These are phyloP conservation scores for Intellagama lesueurii DNA, from an alignment of 2,797 vertebrate genomes.

Conservation along the genomic window DNA sequence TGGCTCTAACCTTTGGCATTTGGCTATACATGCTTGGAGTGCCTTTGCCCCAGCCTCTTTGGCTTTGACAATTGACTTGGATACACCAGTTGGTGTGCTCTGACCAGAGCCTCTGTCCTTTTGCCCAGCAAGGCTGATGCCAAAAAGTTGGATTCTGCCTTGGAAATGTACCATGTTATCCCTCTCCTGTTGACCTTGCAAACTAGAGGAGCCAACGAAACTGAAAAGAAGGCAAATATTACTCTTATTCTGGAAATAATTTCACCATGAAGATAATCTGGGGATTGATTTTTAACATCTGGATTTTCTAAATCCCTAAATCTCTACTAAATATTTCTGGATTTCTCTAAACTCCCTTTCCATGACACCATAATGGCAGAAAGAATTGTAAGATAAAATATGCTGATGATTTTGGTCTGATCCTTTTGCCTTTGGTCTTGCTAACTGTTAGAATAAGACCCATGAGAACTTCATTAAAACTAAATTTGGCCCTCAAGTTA, in stretches of 20 bases:
- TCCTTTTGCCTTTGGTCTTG: too few relatives aligned
- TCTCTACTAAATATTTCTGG: too few relatives aligned
- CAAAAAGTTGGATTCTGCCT: background rate
- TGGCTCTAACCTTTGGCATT: conserved; percentile 44
- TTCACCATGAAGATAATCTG: conserved; percentile 13
- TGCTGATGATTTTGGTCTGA: too few relatives aligned
- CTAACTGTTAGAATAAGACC: too few relatives aligned
- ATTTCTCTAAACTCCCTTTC: too few relatives aligned
- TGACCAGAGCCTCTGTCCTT: background rate
- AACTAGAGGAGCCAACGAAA: conserved; percentile 37
- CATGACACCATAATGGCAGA: too few relatives aligned
- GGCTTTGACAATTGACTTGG: background rate
- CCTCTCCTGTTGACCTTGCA: conserved; percentile 56
- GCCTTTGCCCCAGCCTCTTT: background rate
- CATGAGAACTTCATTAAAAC: too few relatives aligned
- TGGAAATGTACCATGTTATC: conserved; percentile 25
- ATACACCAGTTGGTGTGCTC: background rate
- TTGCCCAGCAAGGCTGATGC: background rate
- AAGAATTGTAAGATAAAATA: too few relatives aligned
- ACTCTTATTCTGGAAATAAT: conserved; percentile 27
- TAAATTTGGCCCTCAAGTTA: too few relatives aligned
- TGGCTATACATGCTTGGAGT: background rate
- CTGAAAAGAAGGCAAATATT: conserved; percentile 27
- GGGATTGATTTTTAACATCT: background rate
- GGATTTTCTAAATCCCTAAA: too few relatives aligned